A percentile compares a stretch with the other conserved stretches of the same genome.
These are phyloP conservation scores for Theocolax elegans DNA, from an alignment of 1,140 invertebrate genomes.

Conservation along the genomic window DNA sequence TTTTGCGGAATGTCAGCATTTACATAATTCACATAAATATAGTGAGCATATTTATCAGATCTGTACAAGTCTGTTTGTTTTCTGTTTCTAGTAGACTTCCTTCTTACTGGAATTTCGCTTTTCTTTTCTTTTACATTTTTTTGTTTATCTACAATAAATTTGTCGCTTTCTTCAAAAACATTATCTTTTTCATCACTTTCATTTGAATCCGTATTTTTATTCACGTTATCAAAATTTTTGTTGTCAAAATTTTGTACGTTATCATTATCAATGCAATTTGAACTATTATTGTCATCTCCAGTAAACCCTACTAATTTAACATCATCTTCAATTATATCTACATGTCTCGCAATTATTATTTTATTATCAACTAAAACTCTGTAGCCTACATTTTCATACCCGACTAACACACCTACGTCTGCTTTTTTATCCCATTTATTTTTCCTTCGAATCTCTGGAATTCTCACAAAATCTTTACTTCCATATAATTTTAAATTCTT, in stretches of 20 bases:
- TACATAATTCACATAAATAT: not conserved
- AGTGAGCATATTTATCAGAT: not conserved
- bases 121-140: not conserved
- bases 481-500: conserved; percentile 50
- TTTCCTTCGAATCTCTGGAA: conserved; percentile 40
- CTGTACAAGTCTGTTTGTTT: not conserved
- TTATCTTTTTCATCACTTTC: not conserved
- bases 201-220: not conserved
- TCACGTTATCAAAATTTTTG: not conserved
- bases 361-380: conserved; percentile 30
- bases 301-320: conserved; percentile 26
- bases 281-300: not conserved
- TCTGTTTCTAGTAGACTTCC: not conserved
- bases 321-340: no score
- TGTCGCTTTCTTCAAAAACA: not conserved
- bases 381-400: no score
- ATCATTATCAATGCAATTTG: no score
- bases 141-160: conserved; percentile 9
- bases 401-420: conserved; percentile 41
- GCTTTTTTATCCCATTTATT: conserved; percentile 46
- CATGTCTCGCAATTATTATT: conserved; percentile 8
- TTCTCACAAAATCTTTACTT: conserved; percentile 43
- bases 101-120: not conserved
- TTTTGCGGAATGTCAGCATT: not conserved
- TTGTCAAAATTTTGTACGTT: not conserved